These are phyloP conservation scores for Nomada flava DNA, from an alignment of 2,888 invertebrate genomes.

Conservation along the genomic window DNA sequence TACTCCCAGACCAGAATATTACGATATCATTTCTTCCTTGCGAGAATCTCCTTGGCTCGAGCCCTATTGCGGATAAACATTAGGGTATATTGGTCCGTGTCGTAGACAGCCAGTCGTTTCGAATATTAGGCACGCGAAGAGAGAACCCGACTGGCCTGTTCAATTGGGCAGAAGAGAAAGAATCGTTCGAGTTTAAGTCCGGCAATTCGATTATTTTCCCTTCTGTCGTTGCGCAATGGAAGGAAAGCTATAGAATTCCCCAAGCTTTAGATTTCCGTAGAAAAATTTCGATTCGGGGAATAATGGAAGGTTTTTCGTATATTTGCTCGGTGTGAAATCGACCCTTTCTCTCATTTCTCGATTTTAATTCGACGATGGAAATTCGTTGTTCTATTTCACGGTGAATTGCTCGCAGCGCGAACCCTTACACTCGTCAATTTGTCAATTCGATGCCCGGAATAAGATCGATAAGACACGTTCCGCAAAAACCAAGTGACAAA, in stretches of 20 bases:
- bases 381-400: neutral
- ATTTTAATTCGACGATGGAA: neutral
- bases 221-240: neutral
- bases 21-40: neutral
- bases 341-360: neutral
- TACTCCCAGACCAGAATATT: neutral
- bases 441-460: slow-evolving; percentile 24
- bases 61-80: slow-evolving; percentile 8
- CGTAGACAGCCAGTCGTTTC: neutral
- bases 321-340: neutral
- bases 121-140: slow-evolving; percentile 8
- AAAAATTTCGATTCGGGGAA: neutral
- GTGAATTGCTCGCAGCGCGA: neutral
- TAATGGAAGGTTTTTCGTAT: neutral
- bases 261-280: neutral
- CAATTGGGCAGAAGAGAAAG: slow-evolving; percentile 6
- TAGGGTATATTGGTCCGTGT: neutral
- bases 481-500: slow-evolving; percentile 31
- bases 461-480: slow-evolving; percentile 21
- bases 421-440: slow-evolving; percentile 32
- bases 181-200: neutral
- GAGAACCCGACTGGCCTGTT: neutral
- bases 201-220: slow-evolving; percentile 1
- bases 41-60: neutral
- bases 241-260: neutral